phyloP scores from a whole-genome alignment of 2,797 vertebrate species.

The Ataeniobius toweri region DNA sequence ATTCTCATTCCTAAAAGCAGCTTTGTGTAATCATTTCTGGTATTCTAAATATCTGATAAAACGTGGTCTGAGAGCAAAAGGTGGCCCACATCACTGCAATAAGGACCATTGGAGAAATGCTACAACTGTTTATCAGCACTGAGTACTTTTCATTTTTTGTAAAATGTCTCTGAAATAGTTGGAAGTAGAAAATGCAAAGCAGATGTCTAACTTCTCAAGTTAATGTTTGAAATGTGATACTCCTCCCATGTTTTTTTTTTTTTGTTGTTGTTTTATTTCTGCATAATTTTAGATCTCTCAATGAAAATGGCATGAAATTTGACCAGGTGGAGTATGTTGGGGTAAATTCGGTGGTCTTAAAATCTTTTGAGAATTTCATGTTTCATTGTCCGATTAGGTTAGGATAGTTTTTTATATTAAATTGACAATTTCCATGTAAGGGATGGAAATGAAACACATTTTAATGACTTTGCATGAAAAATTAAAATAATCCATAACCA shows the following conservation, averaged over 20 bases:
- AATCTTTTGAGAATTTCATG: not conserved
- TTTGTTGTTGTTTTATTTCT: not conserved
- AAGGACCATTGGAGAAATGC: conserved; percentile 61
- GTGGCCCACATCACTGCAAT: conserved; percentile 57
- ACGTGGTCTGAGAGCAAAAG: conserved; percentile 38
- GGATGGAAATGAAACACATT: not conserved
- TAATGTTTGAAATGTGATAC: not conserved
- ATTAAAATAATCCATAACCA: too few species aligned
- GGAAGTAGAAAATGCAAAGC: not conserved
- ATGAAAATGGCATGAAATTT: not conserved
- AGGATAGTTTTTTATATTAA: not conserved
- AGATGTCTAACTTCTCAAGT: not conserved
- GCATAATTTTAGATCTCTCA: not conserved
- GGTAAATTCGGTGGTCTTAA: not conserved
- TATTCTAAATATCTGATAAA: conserved; percentile 62
- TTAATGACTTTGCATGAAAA: not conserved
- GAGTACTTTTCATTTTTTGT: conserved; percentile 23
- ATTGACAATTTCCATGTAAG: not conserved
- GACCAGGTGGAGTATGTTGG: not conserved
- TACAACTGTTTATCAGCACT: conserved; percentile 41
- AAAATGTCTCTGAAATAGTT: conserved; percentile 23
- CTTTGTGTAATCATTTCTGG: conserved; percentile 41
- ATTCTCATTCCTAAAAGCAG: conserved; percentile 31
- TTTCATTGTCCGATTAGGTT: not conserved
- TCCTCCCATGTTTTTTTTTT: not conserved